Base-by-base conservation (phyloP, 2,888 invertebrate species). In the Laspeyria flexula region DNA sequence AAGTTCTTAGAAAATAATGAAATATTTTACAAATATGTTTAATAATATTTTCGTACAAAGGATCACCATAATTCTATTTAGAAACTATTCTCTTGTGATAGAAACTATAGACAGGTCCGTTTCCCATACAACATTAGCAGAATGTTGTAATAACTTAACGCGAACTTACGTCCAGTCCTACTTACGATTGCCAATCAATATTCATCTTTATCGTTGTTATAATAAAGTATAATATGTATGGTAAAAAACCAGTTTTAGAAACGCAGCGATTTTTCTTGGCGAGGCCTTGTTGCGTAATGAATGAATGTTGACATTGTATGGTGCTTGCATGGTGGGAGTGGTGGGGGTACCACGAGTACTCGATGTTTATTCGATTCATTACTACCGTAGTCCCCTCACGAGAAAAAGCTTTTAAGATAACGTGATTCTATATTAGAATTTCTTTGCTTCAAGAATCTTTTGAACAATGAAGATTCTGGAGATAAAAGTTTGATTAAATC, bases 261-360 rank as follows among this genome's bases (percentile, higher is more conserved):
- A 82, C 77, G 81, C 77, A 76, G 78, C 69, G 67, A 79, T 85
- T 84, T 84, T 85, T 84, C 81, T 79, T 78, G 66, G 72, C 84
- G 86, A 87, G 89, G 89, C 77, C 86, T 84, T 66, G 68, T 90
- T 90, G 88, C 89, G 89, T 87, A 89, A 90, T 80, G 73, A 87
- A 88, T 80, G 73, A 77, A 75, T 89, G 89, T 88, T 89, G 89
- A 89, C 89, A 90, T 85, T 86, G 86, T 77, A 69, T 71, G 75
- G 75, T 79, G 71, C 73, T 71, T 63, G 65, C 58, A 64, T 54
- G 47, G 59, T 45, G 58, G 44, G 15, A 47, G 57, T 64, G 53
- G 68, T 75, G 73, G 79, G 62, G 73, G 60, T 57, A 65, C 45
- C 54, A 57, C 42, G 37, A 56, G 68, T 65, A 57, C 54, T 65